Evolutionary conservation across 1,140 invertebrate species (phyloP).

Genomic region (Drosophila ironensis): DNA sequence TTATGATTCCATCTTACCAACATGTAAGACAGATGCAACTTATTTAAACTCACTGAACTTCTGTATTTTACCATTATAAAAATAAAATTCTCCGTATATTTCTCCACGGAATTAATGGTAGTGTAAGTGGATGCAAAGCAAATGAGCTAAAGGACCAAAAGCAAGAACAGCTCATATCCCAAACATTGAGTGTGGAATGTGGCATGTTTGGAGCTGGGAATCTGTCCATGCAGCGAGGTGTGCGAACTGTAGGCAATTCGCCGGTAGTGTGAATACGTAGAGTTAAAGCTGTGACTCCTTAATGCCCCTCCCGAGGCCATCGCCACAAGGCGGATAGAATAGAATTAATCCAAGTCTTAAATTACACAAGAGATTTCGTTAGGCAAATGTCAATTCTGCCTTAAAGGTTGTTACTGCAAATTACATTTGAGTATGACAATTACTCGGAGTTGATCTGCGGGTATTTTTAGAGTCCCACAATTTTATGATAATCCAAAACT

Average conservation of each 20-base stretch:
- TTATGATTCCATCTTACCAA: no score
- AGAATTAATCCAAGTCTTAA: slow-evolving; percentile 20
- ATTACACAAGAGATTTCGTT: slow-evolving; percentile 9
- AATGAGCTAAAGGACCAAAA: slow-evolving; percentile 13
- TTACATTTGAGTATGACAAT: neutral
- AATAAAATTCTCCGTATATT: no score
- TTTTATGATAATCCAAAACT: no score
- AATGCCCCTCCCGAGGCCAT: slow-evolving; percentile 34
- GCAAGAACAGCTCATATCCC: neutral
- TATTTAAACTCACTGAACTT: no score
- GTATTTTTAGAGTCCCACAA: no score
- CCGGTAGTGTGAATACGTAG: slow-evolving; percentile 39
- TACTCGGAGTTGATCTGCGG: neutral
- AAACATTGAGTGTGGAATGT: slow-evolving; percentile 22
- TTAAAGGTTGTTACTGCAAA: neutral
- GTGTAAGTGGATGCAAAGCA: slow-evolving; percentile 32
- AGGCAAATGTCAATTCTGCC: neutral
- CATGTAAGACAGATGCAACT: no score
- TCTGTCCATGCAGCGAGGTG: slow-evolving; percentile 42
- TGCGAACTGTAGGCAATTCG: slow-evolving; percentile 49
- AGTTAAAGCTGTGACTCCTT: slow-evolving; percentile 32
- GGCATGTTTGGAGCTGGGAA: slow-evolving; percentile 5
- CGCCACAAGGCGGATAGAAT: neutral
- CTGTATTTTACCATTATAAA: no score
- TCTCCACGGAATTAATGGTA: neutral